Base-by-base conservation (phyloP, 2,888 invertebrate species). In the Chironomus riparius region DNA sequence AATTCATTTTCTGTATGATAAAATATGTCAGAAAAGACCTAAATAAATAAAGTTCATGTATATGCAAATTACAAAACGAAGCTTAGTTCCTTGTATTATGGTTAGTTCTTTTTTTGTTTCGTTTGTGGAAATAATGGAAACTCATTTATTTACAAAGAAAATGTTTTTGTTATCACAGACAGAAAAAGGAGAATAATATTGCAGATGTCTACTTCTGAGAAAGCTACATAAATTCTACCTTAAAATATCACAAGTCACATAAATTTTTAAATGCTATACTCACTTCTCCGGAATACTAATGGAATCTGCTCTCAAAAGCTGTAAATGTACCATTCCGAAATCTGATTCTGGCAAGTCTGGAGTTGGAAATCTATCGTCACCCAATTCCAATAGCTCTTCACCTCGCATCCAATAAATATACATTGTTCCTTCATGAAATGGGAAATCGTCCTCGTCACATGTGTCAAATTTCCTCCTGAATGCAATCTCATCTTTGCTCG, bases 321-420 rank as follows among this genome's bases (percentile, higher is more conserved):
- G 91, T 6, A 93, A 89, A 81, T 95, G 87, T 77, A 92, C 89
- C 85, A 95, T 91, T 21, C 94, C 94, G 68, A 87, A 87, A 79
- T 88, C 85, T 77, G 87, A 83, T 0, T 86, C 81, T 0, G 85
- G 83, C 28, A 82, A 80, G 79, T 82, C 81, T 22, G 84, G 84
- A 72, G 83, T 78, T 2, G 81, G 80, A 73, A 83, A 81, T 79
- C 83, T 82, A 78, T 83, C 81, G 79, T 83, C 82, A 78, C 83
- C 82, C 28, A 84, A 80, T 4, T 81, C 79, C 7, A 95, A 82
- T 24, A 90, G 91, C 76, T 92, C 92, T n/a, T 85, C 83, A 0
- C 95, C 95, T 78, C 88, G 87, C 0, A 93, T 89, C 94, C 95
- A 96, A 1, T 95, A 88, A 4, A 96, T 83, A 82, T 95, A 95